These are phyloP conservation scores for Aurelia coerulea DNA, from an alignment of 30 jellyfish, hydroid and myxozoan genomes.

Conservation along the genomic window DNA sequence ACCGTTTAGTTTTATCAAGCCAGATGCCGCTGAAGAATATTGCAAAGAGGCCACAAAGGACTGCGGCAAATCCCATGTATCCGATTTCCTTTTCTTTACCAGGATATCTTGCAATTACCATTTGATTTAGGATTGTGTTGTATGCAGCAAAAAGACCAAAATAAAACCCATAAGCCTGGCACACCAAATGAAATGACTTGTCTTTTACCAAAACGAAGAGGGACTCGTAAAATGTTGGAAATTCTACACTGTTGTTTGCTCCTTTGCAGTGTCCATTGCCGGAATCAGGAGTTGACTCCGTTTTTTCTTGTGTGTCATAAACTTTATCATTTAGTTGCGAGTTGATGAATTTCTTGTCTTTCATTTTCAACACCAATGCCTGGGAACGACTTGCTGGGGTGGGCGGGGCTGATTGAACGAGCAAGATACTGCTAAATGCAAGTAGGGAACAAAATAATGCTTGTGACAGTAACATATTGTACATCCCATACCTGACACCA, in stretches of 20 bases:
- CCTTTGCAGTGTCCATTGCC: not conserved
- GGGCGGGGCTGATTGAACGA: constrained; percentile 73
- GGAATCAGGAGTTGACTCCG: not conserved
- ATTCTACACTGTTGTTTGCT: not conserved
- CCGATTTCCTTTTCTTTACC: constrained; percentile 92
- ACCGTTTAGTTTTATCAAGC: constrained; percentile 82
- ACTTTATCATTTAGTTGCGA: not conserved
- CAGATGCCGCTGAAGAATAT: constrained; percentile 87
- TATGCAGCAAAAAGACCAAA: constrained; percentile 85
- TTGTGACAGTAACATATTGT: constrained; percentile 58
- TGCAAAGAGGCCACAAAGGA: constrained; percentile 80
- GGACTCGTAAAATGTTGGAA: constrained; percentile 63
- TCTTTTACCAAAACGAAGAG: constrained; percentile 61
- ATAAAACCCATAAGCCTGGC: constrained; percentile 86
- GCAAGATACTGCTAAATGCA: constrained; percentile 55
- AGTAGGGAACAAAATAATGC: constrained; percentile 80
- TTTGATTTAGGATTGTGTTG: constrained; percentile 81
- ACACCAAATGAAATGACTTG: constrained; percentile 66
- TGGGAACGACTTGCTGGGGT: constrained; percentile 95
- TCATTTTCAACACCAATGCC: constrained; percentile 42
- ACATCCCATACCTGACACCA: constrained; percentile 75
- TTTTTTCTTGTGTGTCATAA: not conserved
- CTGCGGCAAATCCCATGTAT: constrained; percentile 88
- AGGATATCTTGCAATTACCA: constrained; percentile 60
- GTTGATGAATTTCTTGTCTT: not conserved